Evolutionary conservation across 2,797 vertebrate species (phyloP).

Genomic region (Eupleurogrammus muticus): DNA sequence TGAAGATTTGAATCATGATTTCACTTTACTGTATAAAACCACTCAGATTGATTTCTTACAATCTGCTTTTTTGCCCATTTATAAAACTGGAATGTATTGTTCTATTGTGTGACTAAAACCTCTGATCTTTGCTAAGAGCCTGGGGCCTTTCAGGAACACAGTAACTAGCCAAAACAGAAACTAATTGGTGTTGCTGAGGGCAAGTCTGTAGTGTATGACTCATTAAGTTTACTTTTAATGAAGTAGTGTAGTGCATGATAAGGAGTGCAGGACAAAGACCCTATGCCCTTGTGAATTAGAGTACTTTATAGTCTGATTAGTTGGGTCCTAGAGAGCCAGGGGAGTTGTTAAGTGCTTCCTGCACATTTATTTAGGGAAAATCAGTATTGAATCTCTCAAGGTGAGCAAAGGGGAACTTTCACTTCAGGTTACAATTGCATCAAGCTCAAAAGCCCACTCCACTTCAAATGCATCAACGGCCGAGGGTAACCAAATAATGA

Average conservation of each 20-base stretch:
- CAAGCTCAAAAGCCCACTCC: slow-evolving; percentile 16
- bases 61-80: background rate
- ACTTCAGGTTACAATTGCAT: slow-evolving; percentile 8
- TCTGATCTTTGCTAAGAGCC: slow-evolving; percentile 52
- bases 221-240: slow-evolving; percentile 74
- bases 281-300: slow-evolving; percentile 50
- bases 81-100: slow-evolving; percentile 23
- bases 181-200: slow-evolving; percentile 69
- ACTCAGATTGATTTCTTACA: background rate
- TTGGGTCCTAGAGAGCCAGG: slow-evolving; percentile 9
- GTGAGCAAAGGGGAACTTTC: slow-evolving; percentile 16
- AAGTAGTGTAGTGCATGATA: slow-evolving; percentile 66
- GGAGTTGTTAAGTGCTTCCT: slow-evolving; percentile 31
- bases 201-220: slow-evolving; percentile 44
- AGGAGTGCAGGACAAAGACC: slow-evolving; percentile 63
- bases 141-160: slow-evolving; percentile 31
- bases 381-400: slow-evolving; percentile 19
- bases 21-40: background rate
- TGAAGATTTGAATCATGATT: too few species aligned
- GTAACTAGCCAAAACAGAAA: slow-evolving; percentile 58
- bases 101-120: slow-evolving; percentile 38
- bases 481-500: slow-evolving; percentile 50
- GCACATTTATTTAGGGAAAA: slow-evolving; percentile 37
- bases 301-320: slow-evolving; percentile 59
- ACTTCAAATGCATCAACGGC: slow-evolving; percentile 35